Evolutionary conservation across 2,113 vertebrate species (phyloP).

Genomic region (Dendropsophus ebraccatus): DNA sequence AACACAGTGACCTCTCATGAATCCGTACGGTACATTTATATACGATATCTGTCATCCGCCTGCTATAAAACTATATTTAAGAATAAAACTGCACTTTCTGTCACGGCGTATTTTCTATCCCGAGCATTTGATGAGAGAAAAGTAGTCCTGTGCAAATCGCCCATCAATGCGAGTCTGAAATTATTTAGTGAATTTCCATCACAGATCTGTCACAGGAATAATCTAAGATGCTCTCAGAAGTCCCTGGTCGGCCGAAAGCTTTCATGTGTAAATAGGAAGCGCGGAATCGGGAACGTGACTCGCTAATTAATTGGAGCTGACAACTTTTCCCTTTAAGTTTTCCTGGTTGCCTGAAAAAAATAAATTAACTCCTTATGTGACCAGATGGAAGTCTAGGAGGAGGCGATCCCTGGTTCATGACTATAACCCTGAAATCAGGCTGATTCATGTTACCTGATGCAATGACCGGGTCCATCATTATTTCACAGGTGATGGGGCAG

Average conservation of each 20-base stretch:
- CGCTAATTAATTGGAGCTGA: constrained; percentile 34
- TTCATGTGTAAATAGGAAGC: constrained; percentile 55
- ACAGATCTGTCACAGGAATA: constrained; percentile 52
- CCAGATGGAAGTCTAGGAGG: not conserved
- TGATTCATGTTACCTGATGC: constrained; percentile 84
- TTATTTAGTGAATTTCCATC: constrained; percentile 48
- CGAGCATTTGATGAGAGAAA: constrained; percentile 28
- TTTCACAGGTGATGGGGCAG: constrained; percentile 86
- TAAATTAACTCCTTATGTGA: constrained; percentile 15
- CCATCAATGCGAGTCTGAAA: constrained; percentile 52
- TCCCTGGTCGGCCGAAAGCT: constrained; percentile 22
- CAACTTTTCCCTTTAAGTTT: not conserved
- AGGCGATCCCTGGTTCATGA: no score
- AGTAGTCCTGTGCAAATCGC: constrained; percentile 31
- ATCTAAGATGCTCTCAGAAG: constrained; percentile 20
- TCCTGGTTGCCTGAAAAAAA: constrained; percentile 34
- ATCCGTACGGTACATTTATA: no score
- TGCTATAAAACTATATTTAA: no score
- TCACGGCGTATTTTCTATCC: not conserved
- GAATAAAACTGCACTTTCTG: not conserved
- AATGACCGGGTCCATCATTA: constrained; percentile 88
- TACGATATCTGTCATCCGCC: no score
- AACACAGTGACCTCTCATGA: no score
- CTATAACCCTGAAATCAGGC: no score
- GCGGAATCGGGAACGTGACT: constrained; percentile 16